These are phyloP conservation scores for Lasioglossum baleicum DNA, from an alignment of 1,140 invertebrate species.

Conservation along the genomic window DNA sequence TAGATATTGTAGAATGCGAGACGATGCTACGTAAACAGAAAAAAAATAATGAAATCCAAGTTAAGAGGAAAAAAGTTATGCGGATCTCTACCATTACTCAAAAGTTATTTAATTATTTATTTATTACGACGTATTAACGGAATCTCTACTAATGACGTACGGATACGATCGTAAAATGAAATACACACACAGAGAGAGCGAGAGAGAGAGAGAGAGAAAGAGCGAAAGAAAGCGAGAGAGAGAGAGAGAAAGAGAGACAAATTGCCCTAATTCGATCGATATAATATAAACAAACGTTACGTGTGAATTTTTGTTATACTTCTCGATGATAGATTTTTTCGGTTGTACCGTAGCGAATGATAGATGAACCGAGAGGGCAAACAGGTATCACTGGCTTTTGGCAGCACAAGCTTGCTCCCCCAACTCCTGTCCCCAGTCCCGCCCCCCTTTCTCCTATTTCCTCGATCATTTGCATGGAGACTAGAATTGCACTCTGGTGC, in stretches of 20 bases:
- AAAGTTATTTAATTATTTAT: slow-evolving; percentile 80
- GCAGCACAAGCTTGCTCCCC: slow-evolving; percentile 49
- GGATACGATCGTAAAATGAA: slow-evolving; percentile 60
- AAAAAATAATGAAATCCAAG: slow-evolving; percentile 58
- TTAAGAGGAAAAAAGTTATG: slow-evolving; percentile 58
- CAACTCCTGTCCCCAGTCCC: not conserved
- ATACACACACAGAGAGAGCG: not conserved
- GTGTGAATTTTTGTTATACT: slow-evolving; percentile 61
- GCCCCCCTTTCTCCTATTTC: no score
- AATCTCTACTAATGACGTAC: slow-evolving; percentile 72
- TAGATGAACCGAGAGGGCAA: slow-evolving; percentile 37
- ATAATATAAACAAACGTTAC: slow-evolving; percentile 72
- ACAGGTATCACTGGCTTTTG: slow-evolving; percentile 58
- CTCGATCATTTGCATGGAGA: slow-evolving; percentile 40
- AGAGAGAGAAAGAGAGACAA: not conserved
- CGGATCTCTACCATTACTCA: slow-evolving; percentile 73
- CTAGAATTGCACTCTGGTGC: slow-evolving; percentile 59
- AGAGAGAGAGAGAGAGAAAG: no score
- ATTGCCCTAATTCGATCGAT: slow-evolving; percentile 74
- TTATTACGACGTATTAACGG: slow-evolving; percentile 74
- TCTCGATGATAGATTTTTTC: slow-evolving; percentile 48
- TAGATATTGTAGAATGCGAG: slow-evolving; percentile 74
- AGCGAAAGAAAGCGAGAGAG: not conserved
- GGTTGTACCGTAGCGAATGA: slow-evolving; percentile 56
- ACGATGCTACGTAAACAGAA: slow-evolving; percentile 65